phyloP scores from a whole-genome alignment of 53 echinoderm and acorn worm genomes.

The Zoroaster sp. region DNA sequence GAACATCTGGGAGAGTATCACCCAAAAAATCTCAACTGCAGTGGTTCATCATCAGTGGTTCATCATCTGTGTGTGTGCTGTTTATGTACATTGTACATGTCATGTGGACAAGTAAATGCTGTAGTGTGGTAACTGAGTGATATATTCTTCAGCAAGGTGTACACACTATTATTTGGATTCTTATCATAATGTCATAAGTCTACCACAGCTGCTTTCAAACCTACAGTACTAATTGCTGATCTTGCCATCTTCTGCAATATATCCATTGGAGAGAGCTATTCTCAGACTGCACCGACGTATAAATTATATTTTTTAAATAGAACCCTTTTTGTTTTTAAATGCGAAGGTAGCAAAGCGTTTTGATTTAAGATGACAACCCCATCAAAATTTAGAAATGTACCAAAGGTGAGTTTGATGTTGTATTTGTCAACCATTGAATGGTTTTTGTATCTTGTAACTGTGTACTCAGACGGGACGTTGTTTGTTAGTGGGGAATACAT shows the following conservation, averaged over 20 bases:
- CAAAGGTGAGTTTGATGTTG: slow-evolving; percentile 83
- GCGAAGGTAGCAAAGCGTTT: slow-evolving; percentile 8
- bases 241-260: neutral
- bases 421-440: too few species aligned
- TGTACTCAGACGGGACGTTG: too few species aligned
- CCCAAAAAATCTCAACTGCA: neutral
- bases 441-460: too few species aligned
- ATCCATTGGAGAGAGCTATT: neutral
- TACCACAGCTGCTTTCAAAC: neutral
- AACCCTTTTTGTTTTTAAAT: neutral
- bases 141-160: neutral
- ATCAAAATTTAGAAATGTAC: slow-evolving; percentile 94
- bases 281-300: neutral
- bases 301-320: neutral
- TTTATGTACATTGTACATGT: neutral
- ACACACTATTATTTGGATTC: neutral
- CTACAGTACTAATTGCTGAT: neutral
- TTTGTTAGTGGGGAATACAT: too few species aligned
- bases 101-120: too few species aligned
- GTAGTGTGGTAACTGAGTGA: neutral
- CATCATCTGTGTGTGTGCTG: neutral
- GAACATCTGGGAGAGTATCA: neutral
- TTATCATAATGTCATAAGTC: neutral
- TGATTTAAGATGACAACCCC: slow-evolving; percentile 76
- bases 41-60: neutral